Percentiles rank a stretch among this genome's conserved stretches.
Evolutionary conservation across 2,888 invertebrate species (phyloP).

Genomic region (Pachymerium ferrugineum): DNA sequence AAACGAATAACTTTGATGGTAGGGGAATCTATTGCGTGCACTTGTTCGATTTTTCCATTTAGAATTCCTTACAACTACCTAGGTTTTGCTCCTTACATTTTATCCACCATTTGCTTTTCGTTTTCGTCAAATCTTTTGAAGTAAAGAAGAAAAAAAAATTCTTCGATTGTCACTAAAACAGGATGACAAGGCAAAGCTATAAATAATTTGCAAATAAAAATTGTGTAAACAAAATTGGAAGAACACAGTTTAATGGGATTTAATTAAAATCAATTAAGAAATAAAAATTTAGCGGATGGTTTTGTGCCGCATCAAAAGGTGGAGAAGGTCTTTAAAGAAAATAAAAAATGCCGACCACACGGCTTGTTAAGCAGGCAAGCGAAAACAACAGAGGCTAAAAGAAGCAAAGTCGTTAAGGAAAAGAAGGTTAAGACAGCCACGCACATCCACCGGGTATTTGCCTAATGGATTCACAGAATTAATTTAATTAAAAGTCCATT

Average conservation of each 20-base stretch:
- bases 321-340: too few species aligned
- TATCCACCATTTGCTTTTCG: background rate
- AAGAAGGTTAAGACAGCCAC: constrained; percentile 10
- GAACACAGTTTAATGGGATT: too few species aligned
- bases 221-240: too few species aligned
- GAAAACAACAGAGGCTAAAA: constrained; percentile 6
- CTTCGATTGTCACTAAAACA: too few species aligned
- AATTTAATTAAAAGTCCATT: constrained; percentile 27
- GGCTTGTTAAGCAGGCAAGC: background rate
- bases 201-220: too few species aligned
- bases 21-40: constrained; percentile 14
- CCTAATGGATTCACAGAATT: constrained; percentile 22
- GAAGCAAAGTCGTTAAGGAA: background rate
- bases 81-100: constrained; percentile 15
- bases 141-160: background rate
- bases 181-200: too few species aligned
- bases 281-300: too few species aligned
- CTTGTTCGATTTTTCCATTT: constrained; percentile 27
- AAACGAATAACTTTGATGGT: constrained; percentile 24
- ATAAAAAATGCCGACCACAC: background rate
- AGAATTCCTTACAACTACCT: constrained; percentile 14
- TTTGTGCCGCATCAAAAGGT: too few species aligned
- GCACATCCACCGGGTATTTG: constrained; percentile 16
- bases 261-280: too few species aligned
- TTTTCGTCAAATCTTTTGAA: background rate